These are phyloP conservation scores for Trichogramma dendrolimi DNA, from an alignment of 2,888 invertebrate genomes.

Conservation along the genomic window DNA sequence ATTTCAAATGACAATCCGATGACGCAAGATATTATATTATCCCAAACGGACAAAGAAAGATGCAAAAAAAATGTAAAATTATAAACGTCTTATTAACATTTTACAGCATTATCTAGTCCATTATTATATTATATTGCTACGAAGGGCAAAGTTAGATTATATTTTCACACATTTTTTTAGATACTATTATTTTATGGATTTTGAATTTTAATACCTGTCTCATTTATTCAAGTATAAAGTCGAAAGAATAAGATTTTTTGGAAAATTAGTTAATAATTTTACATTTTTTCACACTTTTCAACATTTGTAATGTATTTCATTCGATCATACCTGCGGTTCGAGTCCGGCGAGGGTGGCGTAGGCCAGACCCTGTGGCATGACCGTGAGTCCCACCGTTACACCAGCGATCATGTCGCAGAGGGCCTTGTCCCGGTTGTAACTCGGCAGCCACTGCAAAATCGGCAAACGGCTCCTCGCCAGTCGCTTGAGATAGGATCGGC, in stretches of 20 bases:
- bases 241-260: too few species aligned
- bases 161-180: too few species aligned
- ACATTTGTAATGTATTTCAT: too few species aligned
- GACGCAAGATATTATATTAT: background rate
- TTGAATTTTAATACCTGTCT: too few species aligned
- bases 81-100: too few species aligned
- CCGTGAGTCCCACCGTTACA: conserved; percentile 86
- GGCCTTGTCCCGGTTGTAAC: conserved; percentile 71
- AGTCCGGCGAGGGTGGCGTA: conserved; percentile 87
- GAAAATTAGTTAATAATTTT: too few species aligned
- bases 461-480: conserved; percentile 58
- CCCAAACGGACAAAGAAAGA: background rate
- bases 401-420: conserved; percentile 86
- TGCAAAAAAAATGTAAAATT: background rate
- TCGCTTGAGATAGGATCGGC: conserved; percentile 29
- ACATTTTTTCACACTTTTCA: too few species aligned
- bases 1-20: background rate
- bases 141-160: too few species aligned
- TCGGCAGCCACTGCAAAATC: conserved; percentile 69
- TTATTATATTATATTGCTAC: too few species aligned
- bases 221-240: too few species aligned
- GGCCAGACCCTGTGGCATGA: conserved; percentile 89
- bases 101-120: too few species aligned
- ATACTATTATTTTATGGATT: too few species aligned
- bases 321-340: conserved; percentile 67